Evolutionary conservation across 2,888 invertebrate species (phyloP).

Genomic region (Amphipoea lucens): DNA sequence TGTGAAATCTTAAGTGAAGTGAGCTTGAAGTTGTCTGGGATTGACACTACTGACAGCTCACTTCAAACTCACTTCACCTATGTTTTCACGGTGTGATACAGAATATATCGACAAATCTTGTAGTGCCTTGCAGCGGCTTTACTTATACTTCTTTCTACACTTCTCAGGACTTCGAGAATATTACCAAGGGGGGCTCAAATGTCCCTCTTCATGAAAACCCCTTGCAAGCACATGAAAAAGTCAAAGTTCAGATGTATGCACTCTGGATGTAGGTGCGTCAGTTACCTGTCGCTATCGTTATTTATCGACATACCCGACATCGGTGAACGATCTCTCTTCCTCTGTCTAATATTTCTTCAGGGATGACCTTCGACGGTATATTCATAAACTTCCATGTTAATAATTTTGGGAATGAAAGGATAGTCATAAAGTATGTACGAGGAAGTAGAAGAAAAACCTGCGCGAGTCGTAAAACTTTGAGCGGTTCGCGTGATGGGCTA

Average conservation of each 20-base stretch:
- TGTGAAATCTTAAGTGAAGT: not conserved
- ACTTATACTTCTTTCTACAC: not conserved
- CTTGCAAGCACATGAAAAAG: not conserved
- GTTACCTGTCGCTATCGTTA: conserved; percentile 27
- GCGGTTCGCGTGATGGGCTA: conserved; percentile 63
- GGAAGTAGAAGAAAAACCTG: conserved; percentile 61
- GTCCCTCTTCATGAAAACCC: not conserved
- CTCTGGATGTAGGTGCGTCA: not conserved
- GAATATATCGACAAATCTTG: not conserved
- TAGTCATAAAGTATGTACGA: conserved; percentile 59
- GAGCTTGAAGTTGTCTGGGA: not conserved
- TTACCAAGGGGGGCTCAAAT: not conserved
- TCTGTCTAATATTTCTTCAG: conserved; percentile 43
- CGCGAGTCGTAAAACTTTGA: conserved; percentile 61
- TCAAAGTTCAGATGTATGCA: conserved; percentile 16
- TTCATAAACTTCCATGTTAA: conserved; percentile 59
- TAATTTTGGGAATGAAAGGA: conserved; percentile 61
- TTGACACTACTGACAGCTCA: not conserved
- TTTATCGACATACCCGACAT: conserved; percentile 39
- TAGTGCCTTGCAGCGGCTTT: not conserved
- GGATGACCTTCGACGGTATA: conserved; percentile 50
- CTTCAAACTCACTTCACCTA: no score
- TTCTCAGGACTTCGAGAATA: not conserved
- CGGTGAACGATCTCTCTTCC: conserved; percentile 25
- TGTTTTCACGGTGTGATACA: not conserved